A percentile compares a stretch with the other conserved stretches of the same genome.
Conservation (phyloP, 2,113 vertebrate species). For the Ophthalmolycus amberensis region DNA sequence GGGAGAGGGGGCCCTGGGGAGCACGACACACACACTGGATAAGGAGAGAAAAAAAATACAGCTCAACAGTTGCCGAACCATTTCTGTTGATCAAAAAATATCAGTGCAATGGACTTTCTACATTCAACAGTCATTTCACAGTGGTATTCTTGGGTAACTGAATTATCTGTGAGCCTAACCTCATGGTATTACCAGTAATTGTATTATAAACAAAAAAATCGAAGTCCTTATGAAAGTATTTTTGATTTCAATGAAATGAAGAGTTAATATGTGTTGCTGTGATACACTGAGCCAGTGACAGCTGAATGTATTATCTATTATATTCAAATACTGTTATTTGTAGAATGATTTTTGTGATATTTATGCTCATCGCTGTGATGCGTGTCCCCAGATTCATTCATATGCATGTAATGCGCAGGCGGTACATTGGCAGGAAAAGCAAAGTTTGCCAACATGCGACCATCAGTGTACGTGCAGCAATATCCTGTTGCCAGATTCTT, state of each 20-base stretch:
- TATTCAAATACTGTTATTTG: background rate
- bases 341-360: background rate
- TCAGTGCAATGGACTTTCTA: conserved; percentile 11
- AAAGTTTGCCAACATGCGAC: conserved; percentile 35
- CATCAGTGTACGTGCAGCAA: conserved; percentile 6
- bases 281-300: background rate
- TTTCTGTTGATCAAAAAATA: conserved; percentile 34
- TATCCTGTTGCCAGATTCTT: conserved; percentile 45
- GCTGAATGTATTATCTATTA: background rate
- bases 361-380: background rate
- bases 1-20: conserved; percentile 91
- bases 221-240: background rate
- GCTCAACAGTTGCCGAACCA: conserved; percentile 11
- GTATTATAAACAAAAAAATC: background rate
- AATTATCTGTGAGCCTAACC: background rate
- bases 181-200: background rate
- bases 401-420: background rate
- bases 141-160: background rate
- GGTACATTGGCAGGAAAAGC: conserved; percentile 20
- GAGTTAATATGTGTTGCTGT: background rate
- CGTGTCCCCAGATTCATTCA: background rate
- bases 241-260: conserved; percentile 2
- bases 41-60: conserved; percentile 41
- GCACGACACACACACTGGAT: conserved; percentile 47
- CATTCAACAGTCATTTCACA: conserved; percentile 29